Percentiles rank a stretch among this genome's conserved stretches.
Evolutionary conservation across 2,113 vertebrate species (phyloP).

Genomic region (Orthonyx spaldingii): DNA sequence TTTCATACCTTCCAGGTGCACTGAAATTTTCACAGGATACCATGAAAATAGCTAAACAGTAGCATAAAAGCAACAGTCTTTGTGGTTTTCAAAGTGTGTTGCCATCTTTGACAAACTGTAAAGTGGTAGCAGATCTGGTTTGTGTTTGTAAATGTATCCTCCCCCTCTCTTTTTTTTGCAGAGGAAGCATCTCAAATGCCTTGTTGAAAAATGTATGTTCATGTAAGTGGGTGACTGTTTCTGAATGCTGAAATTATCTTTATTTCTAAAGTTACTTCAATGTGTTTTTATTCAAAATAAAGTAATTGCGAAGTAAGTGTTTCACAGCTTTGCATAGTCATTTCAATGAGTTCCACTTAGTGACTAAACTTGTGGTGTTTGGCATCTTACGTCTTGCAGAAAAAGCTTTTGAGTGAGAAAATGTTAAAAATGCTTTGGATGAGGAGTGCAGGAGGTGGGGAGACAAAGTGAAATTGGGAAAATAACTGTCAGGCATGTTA

Average conservation of each 20-base stretch:
- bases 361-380: background rate
- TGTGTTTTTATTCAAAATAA: slow-evolving; percentile 57
- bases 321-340: background rate
- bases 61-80: background rate
- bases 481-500: background rate
- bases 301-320: background rate
- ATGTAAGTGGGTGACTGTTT: background rate
- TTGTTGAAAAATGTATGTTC: background rate
- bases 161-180: background rate
- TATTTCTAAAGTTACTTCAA: background rate
- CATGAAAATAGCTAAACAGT: background rate
- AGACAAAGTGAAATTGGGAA: background rate
- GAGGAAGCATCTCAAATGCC: slow-evolving; percentile 3
- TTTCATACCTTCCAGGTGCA: background rate
- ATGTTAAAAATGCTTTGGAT: background rate
- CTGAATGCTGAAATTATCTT: background rate
- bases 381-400: background rate
- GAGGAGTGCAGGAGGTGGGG: background rate
- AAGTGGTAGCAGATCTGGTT: background rate
- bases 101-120: background rate
- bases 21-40: background rate
- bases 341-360: background rate
- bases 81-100: background rate
- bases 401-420: background rate
- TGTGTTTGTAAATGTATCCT: background rate